These are phyloP conservation scores for Trichacis sp. DNA, from an alignment of 2,888 invertebrate genomes.

Conservation along the genomic window DNA sequence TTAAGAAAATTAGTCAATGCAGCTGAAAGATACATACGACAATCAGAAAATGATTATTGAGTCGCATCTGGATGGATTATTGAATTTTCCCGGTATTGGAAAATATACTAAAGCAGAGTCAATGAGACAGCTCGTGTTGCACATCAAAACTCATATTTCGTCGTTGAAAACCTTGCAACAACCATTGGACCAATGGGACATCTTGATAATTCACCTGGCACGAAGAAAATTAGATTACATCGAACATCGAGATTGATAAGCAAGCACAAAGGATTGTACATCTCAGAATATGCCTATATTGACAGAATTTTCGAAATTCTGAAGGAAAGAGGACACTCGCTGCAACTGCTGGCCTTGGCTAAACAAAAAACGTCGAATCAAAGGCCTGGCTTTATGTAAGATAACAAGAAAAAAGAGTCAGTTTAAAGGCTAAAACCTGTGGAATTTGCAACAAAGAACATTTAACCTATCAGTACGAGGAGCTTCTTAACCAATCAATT, in stretches of 20 bases:
- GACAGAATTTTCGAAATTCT: slow-evolving; percentile 31
- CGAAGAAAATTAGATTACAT: slow-evolving; percentile 9
- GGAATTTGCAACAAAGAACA: too few relatives aligned
- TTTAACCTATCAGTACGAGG: too few relatives aligned
- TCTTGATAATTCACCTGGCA: slow-evolving; percentile 4
- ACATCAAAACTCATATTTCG: slow-evolving; percentile 8
- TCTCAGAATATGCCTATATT: slow-evolving; percentile 35
- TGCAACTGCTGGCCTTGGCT: slow-evolving; percentile 15
- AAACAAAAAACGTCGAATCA: not conserved
- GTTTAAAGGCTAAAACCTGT: not conserved
- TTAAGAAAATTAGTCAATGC: slow-evolving; percentile 35
- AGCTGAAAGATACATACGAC: slow-evolving; percentile 22
- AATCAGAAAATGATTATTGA: slow-evolving; percentile 14
- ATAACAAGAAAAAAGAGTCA: slow-evolving; percentile 9
- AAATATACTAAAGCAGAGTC: slow-evolving; percentile 6
- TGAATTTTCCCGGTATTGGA: slow-evolving; percentile 7
- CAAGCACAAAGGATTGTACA: slow-evolving; percentile 24
- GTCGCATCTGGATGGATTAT: slow-evolving; percentile 10
- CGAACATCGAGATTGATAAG: slow-evolving; percentile 14
- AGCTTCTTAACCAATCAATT: too few relatives aligned
- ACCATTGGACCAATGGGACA: slow-evolving; percentile 15
- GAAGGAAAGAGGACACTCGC: slow-evolving; percentile 24
- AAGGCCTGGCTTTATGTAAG: not conserved
- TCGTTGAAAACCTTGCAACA: slow-evolving; percentile 9
- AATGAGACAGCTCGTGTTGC: slow-evolving; percentile 10